Evolutionary conservation across 37 sponge, comb jelly and placozoan species (phyloP).

Genomic region (Mnemiopsis leidyi): DNA sequence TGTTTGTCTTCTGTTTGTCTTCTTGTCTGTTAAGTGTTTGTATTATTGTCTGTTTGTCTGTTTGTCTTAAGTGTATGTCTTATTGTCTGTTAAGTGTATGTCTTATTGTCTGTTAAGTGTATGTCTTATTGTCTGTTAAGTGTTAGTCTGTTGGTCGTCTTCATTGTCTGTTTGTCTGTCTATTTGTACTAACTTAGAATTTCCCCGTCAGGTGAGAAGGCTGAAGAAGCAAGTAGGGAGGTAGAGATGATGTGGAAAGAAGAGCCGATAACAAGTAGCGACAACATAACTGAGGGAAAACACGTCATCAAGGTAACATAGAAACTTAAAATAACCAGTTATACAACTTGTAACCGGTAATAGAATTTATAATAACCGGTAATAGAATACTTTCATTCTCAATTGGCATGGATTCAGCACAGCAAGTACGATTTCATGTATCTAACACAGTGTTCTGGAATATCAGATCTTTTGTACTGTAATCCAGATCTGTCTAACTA

Average conservation of each 20-base stretch:
- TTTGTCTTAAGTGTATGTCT: neutral
- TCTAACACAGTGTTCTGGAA: no score
- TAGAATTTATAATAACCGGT: no score
- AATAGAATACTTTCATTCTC: no score
- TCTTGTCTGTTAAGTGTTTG: no score
- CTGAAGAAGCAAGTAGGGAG: constrained; percentile 25
- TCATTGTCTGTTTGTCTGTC: neutral
- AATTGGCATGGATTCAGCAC: no score
- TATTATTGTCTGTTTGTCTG: neutral
- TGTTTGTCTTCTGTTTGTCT: no score
- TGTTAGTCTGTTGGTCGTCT: neutral
- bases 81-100: neutral
- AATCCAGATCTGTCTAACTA: no score
- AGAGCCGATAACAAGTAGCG: constrained; percentile 54
- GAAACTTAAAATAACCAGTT: no score
- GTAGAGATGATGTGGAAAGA: constrained; percentile 62
- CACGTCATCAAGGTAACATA: constrained; percentile 53
- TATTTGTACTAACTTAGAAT: neutral
- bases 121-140: neutral
- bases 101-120: neutral
- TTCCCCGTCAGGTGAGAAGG: constrained; percentile 16
- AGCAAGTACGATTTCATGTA: no score
- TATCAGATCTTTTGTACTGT: no score
- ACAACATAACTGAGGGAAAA: constrained; percentile 41
- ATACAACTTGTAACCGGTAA: no score